Percentiles rank a stretch among this genome's conserved stretches.
Evolutionary conservation across 2,113 vertebrate genomes (phyloP).

Genomic region (Urocitellus parryii): DNA sequence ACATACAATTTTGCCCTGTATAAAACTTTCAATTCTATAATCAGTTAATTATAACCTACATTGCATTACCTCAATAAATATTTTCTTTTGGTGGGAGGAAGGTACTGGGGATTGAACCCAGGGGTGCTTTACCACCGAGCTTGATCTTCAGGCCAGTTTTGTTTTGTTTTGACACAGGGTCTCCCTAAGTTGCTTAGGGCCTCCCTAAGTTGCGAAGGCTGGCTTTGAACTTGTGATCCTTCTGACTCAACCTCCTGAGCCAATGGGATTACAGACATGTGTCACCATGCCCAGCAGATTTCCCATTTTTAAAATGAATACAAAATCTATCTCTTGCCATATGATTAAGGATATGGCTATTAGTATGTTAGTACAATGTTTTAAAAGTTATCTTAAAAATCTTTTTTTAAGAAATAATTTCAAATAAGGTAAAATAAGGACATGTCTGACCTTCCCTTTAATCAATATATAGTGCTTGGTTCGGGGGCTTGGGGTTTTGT

Average conservation of each 20-base stretch:
- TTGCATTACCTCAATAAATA: neutral
- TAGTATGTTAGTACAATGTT: neutral
- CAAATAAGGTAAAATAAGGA: neutral
- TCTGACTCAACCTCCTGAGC: no score
- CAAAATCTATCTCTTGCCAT: neutral
- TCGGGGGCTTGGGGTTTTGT: neutral
- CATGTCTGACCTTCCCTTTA: neutral
- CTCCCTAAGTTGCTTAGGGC: no score
- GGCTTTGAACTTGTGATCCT: no score
- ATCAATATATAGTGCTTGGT: neutral
- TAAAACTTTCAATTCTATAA: neutral
- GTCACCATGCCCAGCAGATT: neutral
- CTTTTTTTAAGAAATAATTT: constrained; percentile 9
- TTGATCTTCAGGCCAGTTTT: no score
- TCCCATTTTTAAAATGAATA: neutral
- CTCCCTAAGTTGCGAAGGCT: no score
- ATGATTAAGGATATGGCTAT: neutral
- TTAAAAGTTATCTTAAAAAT: neutral
- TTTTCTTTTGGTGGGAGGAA: no score
- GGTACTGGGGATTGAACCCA: no score
- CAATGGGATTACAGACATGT: no score
- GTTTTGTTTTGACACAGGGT: no score
- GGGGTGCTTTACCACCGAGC: no score
- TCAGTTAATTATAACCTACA: neutral
- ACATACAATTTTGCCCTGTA: neutral